phyloP scores from a whole-genome alignment of 2,113 vertebrate species.

The Amphiprion ocellaris region DNA sequence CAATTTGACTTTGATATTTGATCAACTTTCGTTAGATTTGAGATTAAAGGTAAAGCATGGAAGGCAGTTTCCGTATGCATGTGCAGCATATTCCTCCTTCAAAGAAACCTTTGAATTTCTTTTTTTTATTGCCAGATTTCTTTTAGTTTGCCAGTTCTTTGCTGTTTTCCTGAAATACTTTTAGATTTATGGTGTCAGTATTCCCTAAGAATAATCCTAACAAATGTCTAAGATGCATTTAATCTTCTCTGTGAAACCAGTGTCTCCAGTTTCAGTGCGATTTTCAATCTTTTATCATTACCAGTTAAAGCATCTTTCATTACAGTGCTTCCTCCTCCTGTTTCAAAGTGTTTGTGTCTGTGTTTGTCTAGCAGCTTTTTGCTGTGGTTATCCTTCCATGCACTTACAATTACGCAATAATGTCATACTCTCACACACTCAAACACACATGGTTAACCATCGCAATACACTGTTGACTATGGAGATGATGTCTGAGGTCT shows the following conservation, averaged over 20 bases:
- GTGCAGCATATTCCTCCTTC: background rate
- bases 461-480: background rate
- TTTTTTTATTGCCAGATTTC: constrained; percentile 14
- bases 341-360: background rate
- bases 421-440: background rate
- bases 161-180: constrained; percentile 35
- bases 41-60: background rate
- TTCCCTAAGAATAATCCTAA: constrained; percentile 26
- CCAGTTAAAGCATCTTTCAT: constrained; percentile 10
- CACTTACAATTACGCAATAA: background rate
- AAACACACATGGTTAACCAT: background rate
- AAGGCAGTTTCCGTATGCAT: constrained; percentile 2
- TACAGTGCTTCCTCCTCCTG: constrained; percentile 10
- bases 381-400: background rate
- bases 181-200: constrained; percentile 8
- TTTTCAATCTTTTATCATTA: constrained; percentile 51
- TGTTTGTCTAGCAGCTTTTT: constrained; percentile 1
- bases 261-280: constrained; percentile 49
- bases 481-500: background rate
- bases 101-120: background rate
- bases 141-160: constrained; percentile 13
- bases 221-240: constrained; percentile 47
- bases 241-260: constrained; percentile 44
- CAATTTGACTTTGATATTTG: background rate
- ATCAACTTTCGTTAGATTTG: background rate